Evolutionary conservation across 2,797 vertebrate genomes (phyloP).

Genomic region (Enteromius argenteus): DNA sequence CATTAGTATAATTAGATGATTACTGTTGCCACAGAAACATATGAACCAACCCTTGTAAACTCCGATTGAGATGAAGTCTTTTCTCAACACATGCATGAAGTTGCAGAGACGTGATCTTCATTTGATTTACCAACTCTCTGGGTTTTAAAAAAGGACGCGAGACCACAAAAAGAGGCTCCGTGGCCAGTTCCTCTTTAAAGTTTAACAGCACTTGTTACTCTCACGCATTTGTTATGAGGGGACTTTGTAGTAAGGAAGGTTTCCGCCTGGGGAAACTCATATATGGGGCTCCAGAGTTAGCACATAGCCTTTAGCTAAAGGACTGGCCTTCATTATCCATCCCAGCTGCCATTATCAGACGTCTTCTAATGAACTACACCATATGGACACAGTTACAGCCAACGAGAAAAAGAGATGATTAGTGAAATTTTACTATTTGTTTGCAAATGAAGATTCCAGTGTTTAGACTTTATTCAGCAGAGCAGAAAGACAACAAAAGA

Average conservation of each 20-base stretch:
- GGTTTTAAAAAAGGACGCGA: slow-evolving; percentile 29
- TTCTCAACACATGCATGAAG: slow-evolving; percentile 16
- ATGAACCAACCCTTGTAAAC: slow-evolving; percentile 41
- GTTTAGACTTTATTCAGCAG: slow-evolving; percentile 9
- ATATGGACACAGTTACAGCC: slow-evolving; percentile 54
- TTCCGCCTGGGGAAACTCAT: slow-evolving; percentile 30
- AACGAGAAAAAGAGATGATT: background rate
- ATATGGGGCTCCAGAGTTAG: slow-evolving; percentile 54
- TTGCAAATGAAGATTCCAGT: slow-evolving; percentile 11
- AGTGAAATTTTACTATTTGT: slow-evolving; percentile 26
- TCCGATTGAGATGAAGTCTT: slow-evolving; percentile 38
- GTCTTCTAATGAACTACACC: slow-evolving; percentile 65
- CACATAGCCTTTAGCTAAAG: slow-evolving; percentile 57
- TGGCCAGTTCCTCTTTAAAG: slow-evolving; percentile 54
- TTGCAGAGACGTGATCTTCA: slow-evolving; percentile 7
- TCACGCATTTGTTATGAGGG: slow-evolving; percentile 57
- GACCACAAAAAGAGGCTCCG: slow-evolving; percentile 52
- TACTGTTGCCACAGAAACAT: slow-evolving; percentile 37
- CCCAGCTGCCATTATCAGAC: slow-evolving; percentile 59
- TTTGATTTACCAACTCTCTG: slow-evolving; percentile 46
- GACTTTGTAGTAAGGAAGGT: slow-evolving; percentile 59
- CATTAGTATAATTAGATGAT: slow-evolving; percentile 51
- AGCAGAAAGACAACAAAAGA: background rate
- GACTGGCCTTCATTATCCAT: slow-evolving; percentile 56
- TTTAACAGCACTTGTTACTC: slow-evolving; percentile 61